Conservation (phyloP, 1,140 invertebrate species). For the Semibalanus balanoides region DNA sequence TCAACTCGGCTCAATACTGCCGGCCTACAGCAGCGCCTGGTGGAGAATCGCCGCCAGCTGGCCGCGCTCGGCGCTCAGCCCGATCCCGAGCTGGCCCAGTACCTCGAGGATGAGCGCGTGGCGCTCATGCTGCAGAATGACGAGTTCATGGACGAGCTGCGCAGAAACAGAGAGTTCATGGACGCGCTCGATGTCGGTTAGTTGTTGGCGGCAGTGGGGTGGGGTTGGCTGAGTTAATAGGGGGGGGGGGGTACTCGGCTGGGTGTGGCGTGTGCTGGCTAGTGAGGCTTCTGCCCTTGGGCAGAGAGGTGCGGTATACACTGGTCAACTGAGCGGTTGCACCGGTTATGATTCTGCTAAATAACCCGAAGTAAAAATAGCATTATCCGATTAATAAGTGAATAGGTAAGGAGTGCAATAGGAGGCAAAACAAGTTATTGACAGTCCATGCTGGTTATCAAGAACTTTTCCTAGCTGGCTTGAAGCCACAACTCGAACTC, state of each 20-base stretch:
- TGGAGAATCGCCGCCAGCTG: neutral
- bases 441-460: too few species aligned
- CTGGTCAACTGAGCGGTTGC: neutral
- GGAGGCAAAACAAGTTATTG: too few species aligned
- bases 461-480: too few species aligned
- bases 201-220: neutral
- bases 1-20: neutral
- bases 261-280: neutral
- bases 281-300: too few species aligned
- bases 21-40: neutral
- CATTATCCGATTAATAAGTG: too few species aligned
- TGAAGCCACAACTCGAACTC: too few species aligned
- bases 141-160: slow-evolving; percentile 75
- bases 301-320: too few species aligned
- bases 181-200: slow-evolving; percentile 54
- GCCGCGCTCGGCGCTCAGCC: slow-evolving; percentile 13
- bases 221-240: neutral
- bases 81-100: slow-evolving; percentile 39
- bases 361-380: neutral
- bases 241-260: neutral
- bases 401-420: too few species aligned
- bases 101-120: slow-evolving; percentile 61
- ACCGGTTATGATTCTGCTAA: neutral
- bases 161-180: slow-evolving; percentile 79
- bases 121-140: slow-evolving; percentile 81